Evolutionary conservation across 2,888 invertebrate species (phyloP).

Genomic region (Spodoptera picta): DNA sequence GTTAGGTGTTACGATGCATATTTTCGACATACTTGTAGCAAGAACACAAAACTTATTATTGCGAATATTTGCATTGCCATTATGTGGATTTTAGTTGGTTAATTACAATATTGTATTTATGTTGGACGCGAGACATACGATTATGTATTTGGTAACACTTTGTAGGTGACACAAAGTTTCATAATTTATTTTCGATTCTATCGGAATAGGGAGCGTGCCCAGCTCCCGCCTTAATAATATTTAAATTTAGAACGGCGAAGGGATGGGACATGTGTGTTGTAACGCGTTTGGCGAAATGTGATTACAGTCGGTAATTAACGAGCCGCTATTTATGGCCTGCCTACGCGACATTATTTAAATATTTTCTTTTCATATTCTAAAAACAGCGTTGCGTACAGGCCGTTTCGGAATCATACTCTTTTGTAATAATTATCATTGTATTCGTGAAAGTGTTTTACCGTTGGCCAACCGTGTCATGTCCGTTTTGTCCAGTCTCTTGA

Average conservation of each 20-base stretch:
- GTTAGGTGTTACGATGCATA: slow-evolving; percentile 1
- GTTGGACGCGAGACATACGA: slow-evolving; percentile 32
- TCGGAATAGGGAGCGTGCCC: slow-evolving; percentile 82
- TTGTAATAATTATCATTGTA: slow-evolving; percentile 81
- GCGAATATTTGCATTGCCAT: slow-evolving; percentile 31
- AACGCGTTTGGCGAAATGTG: slow-evolving; percentile 89
- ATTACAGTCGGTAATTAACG: slow-evolving; percentile 87
- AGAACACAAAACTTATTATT: slow-evolving; percentile 19
- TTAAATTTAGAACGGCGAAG: slow-evolving; percentile 88
- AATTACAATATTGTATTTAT: slow-evolving; percentile 37
- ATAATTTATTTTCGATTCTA: slow-evolving; percentile 84
- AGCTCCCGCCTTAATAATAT: slow-evolving; percentile 84
- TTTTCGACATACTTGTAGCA: slow-evolving; percentile 15
- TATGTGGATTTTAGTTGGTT: slow-evolving; percentile 27
- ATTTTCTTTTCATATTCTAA: slow-evolving; percentile 75
- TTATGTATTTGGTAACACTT: slow-evolving; percentile 42
- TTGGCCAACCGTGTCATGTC: slow-evolving; percentile 85
- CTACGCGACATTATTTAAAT: slow-evolving; percentile 59
- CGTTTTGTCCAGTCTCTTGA: slow-evolving; percentile 84
- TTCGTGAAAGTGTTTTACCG: slow-evolving; percentile 87
- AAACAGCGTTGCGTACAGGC: slow-evolving; percentile 58
- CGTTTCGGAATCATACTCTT: slow-evolving; percentile 76
- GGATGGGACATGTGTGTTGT: slow-evolving; percentile 88
- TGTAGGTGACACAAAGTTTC: slow-evolving; percentile 69
- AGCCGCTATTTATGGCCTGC: slow-evolving; percentile 80